A percentile compares a stretch with the other conserved stretches of the same genome.
Conservation (phyloP, 2,797 vertebrate species). For the Enoplosus armatus region DNA sequence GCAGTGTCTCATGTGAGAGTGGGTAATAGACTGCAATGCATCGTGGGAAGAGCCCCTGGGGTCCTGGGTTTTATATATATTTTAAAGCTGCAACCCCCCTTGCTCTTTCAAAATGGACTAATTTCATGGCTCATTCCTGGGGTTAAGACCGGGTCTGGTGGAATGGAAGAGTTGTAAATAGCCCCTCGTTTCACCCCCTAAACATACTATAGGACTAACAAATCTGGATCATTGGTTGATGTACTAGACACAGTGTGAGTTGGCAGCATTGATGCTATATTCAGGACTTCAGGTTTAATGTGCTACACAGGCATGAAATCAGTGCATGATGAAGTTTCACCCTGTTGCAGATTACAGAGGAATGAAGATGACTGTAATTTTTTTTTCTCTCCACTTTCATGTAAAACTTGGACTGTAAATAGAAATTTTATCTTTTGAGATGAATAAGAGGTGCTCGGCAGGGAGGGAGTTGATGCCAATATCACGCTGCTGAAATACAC, state of each 20-base stretch:
- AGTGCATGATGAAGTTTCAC: slow-evolving; percentile 64
- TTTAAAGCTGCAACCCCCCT: slow-evolving; percentile 62
- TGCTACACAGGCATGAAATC: slow-evolving; percentile 72
- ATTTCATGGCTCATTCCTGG: slow-evolving; percentile 84
- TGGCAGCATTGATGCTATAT: slow-evolving; percentile 54
- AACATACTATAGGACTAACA: slow-evolving; percentile 55
- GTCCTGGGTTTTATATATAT: slow-evolving; percentile 71
- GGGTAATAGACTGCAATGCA: slow-evolving; percentile 76
- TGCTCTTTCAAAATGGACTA: slow-evolving; percentile 74
- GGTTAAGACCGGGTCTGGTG: slow-evolving; percentile 64
- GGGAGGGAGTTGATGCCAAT: slow-evolving; percentile 44
- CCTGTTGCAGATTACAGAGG: slow-evolving; percentile 62
- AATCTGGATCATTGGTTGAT: slow-evolving; percentile 58
- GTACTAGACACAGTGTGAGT: slow-evolving; percentile 36
- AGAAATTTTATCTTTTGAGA: slow-evolving; percentile 60
- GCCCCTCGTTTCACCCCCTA: slow-evolving; percentile 39
- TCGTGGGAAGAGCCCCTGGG: slow-evolving; percentile 62
- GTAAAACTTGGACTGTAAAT: slow-evolving; percentile 64
- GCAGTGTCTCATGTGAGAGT: slow-evolving; percentile 69
- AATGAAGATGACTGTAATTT: slow-evolving; percentile 47
- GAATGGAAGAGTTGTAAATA: slow-evolving; percentile 68
- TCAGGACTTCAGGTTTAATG: slow-evolving; percentile 62
- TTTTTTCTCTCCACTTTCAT: slow-evolving; percentile 35
- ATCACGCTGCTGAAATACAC: slow-evolving; percentile 49
- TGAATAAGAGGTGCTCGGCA: slow-evolving; percentile 56